These are phyloP conservation scores for Podotricha telesiphe DNA, from an alignment of 2,888 invertebrate species.

Conservation along the genomic window DNA sequence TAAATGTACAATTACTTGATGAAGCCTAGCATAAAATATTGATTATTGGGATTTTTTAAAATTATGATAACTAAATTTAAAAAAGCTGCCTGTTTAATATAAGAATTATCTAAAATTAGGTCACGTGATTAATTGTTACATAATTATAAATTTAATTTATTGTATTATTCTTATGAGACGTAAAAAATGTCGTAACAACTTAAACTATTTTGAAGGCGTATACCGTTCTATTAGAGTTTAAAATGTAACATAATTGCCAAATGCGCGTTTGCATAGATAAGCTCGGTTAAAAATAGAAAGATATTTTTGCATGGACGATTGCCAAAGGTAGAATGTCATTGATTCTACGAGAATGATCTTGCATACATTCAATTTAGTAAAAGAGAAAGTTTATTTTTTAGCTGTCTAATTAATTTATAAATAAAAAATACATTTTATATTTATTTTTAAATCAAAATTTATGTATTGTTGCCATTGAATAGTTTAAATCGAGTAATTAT, in stretches of 20 bases:
- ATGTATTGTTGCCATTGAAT: background rate
- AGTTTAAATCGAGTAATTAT: no score
- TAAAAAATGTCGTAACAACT: no score
- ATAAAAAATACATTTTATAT: no score
- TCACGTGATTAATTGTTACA: no score
- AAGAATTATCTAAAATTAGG: no score
- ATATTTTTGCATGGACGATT: slow-evolving; percentile 52
- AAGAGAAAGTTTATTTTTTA: background rate
- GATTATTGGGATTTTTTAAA: no score
- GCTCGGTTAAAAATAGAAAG: slow-evolving; percentile 52
- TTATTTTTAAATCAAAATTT: no score
- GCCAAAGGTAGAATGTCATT: slow-evolving; percentile 51
- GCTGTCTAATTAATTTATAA: no score
- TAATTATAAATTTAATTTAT: no score
- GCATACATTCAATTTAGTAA: background rate
- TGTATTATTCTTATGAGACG: no score
- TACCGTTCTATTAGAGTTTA: background rate
- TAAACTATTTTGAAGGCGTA: slow-evolving; percentile 7
- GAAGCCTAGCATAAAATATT: background rate
- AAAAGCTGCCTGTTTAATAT: no score
- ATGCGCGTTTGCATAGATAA: slow-evolving; percentile 39
- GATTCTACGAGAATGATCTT: slow-evolving; percentile 23
- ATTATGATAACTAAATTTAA: no score
- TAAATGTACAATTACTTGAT: background rate
- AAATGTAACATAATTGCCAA: slow-evolving; percentile 7